Evolutionary conservation across 2,113 vertebrate genomes (phyloP).

Genomic region (Poeciliopsis retropinna): DNA sequence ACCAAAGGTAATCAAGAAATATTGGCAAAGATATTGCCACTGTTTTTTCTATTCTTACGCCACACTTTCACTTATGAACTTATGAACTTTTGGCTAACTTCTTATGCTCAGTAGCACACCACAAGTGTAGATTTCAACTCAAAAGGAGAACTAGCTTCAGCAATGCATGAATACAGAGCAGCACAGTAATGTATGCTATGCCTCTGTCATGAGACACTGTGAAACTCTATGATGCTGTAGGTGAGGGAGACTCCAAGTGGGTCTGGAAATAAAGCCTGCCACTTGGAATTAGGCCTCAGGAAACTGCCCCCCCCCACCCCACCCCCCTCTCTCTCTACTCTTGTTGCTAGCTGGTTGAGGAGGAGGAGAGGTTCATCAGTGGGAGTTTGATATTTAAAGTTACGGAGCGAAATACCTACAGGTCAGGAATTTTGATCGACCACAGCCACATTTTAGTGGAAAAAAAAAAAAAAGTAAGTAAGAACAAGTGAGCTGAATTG

Average conservation of each 20-base stretch:
- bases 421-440: not conserved
- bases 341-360: slow-evolving; percentile 28
- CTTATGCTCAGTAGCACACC: not conserved
- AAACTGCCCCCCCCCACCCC: slow-evolving; percentile 54
- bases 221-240: slow-evolving; percentile 74
- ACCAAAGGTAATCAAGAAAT: not conserved
- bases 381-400: slow-evolving; percentile 16
- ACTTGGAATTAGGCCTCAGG: slow-evolving; percentile 70
- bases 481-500: not conserved
- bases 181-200: slow-evolving; percentile 69
- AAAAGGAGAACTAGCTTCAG: slow-evolving; percentile 31
- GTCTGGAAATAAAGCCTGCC: slow-evolving; percentile 72
- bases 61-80: not conserved
- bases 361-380: slow-evolving; percentile 15
- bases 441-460: not conserved
- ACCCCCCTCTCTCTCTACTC: slow-evolving; percentile 34
- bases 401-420: slow-evolving; percentile 4
- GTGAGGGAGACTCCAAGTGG: slow-evolving; percentile 68
- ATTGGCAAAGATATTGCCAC: not conserved
- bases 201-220: slow-evolving; percentile 70
- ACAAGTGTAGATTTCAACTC: not conserved
- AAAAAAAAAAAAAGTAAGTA: not conserved
- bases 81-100: not conserved
- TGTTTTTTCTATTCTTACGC: not conserved
- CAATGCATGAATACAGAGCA: slow-evolving; percentile 63